These are phyloP conservation scores for Drosophila ogumai DNA, from an alignment of 1,140 invertebrate genomes.

Conservation along the genomic window DNA sequence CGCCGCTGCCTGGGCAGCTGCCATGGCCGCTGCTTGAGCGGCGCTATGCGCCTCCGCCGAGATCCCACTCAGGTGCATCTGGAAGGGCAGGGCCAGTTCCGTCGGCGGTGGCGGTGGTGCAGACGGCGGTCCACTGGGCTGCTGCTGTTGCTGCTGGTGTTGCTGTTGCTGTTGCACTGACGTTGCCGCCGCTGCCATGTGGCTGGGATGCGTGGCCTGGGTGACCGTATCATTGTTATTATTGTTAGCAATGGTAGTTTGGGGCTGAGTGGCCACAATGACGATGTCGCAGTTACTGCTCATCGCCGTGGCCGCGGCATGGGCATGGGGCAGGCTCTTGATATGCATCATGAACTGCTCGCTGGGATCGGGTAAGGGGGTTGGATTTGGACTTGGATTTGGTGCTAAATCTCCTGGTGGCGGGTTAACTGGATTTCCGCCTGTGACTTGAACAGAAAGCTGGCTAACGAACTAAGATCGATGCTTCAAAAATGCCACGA, in stretches of 20 bases:
- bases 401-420: conserved; percentile 4
- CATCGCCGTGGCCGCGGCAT: conserved; percentile 80
- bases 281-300: conserved; percentile 84
- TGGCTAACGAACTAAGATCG: conserved; percentile 59
- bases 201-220: conserved; percentile 66
- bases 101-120: conserved; percentile 61
- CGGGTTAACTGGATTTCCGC: conserved; percentile 5
- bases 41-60: conserved; percentile 77
- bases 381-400: conserved; percentile 5
- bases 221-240: conserved; percentile 80
- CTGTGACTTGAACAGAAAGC: conserved; percentile 44
- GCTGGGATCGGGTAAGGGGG: conserved; percentile 15
- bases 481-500: conserved; percentile 76
- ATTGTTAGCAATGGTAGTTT: conserved; percentile 73
- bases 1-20: conserved; percentile 79
- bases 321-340: conserved; percentile 82
- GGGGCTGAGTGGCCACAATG: conserved; percentile 79
- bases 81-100: conserved; percentile 77
- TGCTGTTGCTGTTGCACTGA: conserved; percentile 66
- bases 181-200: conserved; percentile 49
- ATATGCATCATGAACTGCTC: conserved; percentile 79
- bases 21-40: conserved; percentile 81
- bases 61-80: conserved; percentile 77
- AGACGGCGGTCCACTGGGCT: conserved; percentile 53
- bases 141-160: conserved; percentile 66